Percentiles rank a stretch among this genome's conserved stretches.
These are phyloP conservation scores for Polia nebulosa DNA, from an alignment of 2,888 invertebrate species.

Conservation along the genomic window DNA sequence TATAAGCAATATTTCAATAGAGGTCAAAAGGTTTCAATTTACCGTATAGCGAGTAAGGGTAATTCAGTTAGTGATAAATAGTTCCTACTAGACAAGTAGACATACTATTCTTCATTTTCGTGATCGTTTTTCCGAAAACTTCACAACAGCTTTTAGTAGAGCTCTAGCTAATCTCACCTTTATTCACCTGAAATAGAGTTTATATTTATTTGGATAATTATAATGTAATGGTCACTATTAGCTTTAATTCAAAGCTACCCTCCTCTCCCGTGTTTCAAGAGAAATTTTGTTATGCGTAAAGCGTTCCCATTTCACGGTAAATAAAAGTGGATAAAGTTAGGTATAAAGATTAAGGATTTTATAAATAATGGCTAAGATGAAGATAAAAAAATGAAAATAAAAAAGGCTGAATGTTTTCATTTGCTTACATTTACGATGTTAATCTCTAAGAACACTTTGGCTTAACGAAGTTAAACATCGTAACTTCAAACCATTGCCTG, in stretches of 20 bases:
- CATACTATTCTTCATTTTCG: conserved; percentile 22
- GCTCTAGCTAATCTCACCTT: conserved; percentile 14
- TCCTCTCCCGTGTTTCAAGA: conserved; percentile 52
- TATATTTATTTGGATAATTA: conserved; percentile 30
- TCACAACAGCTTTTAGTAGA: neutral
- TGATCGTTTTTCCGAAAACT: conserved; percentile 25
- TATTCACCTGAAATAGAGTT: conserved; percentile 14
- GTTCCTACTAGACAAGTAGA: conserved; percentile 31
- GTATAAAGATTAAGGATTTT: conserved; percentile 66
- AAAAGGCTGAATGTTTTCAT: conserved; percentile 48
- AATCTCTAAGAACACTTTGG: conserved; percentile 37
- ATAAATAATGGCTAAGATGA: conserved; percentile 60
- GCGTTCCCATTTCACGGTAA: conserved; percentile 67
- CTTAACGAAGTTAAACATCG: conserved; percentile 28
- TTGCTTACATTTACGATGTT: conserved; percentile 43
- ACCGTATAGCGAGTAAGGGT: conserved; percentile 67
- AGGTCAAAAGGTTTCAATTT: conserved; percentile 79
- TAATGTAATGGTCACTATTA: conserved; percentile 54
- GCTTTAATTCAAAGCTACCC: conserved; percentile 50
- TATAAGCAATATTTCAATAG: conserved; percentile 74
- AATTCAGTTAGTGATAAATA: conserved; percentile 67
- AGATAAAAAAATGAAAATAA: conserved; percentile 55
- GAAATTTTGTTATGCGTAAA: conserved; percentile 64
- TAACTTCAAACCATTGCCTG: conserved; percentile 20
- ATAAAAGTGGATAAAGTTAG: conserved; percentile 66